Conservation (phyloP, 1,140 invertebrate species). For the Panagrolaimus sp. region DNA sequence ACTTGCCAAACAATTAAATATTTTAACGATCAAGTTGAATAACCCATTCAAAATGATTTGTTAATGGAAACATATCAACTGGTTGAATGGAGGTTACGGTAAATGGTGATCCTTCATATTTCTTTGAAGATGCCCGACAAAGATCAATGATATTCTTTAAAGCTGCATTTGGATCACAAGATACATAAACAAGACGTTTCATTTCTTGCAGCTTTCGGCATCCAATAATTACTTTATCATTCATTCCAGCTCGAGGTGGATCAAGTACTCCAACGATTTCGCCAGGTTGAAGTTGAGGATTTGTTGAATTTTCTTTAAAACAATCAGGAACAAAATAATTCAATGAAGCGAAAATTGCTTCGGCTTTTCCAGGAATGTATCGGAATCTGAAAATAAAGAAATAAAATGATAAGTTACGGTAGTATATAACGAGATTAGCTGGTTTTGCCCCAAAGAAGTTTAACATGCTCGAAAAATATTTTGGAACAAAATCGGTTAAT, state of each 20-base stretch:
- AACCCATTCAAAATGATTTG: slow-evolving; percentile 56
- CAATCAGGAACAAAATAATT: slow-evolving; percentile 61
- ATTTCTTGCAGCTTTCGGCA: slow-evolving; percentile 66
- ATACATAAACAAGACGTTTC: slow-evolving; percentile 78
- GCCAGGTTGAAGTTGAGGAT: slow-evolving; percentile 60
- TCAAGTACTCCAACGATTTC: slow-evolving; percentile 85
- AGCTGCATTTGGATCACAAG: slow-evolving; percentile 79
- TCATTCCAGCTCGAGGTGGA: slow-evolving; percentile 72
- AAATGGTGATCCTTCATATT: slow-evolving; percentile 64
- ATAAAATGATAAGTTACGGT: background rate
- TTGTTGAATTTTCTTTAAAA: slow-evolving; percentile 30
- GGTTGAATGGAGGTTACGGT: slow-evolving; percentile 46
- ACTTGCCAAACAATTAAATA: background rate
- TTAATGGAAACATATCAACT: slow-evolving; percentile 58
- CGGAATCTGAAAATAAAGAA: slow-evolving; percentile 69
- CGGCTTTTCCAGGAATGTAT: slow-evolving; percentile 83
- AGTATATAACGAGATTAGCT: too few relatives aligned
- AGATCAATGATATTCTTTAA: slow-evolving; percentile 80
- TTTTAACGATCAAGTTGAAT: slow-evolving; percentile 33
- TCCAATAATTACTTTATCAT: slow-evolving; percentile 51
- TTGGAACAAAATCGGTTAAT: too few relatives aligned
- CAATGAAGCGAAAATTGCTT: slow-evolving; percentile 70
- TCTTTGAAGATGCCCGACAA: slow-evolving; percentile 71
- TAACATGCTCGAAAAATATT: too few relatives aligned
- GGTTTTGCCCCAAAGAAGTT: too few relatives aligned